Conservation (phyloP, 2,888 invertebrate genomes). For the Unio delphinus region DNA sequence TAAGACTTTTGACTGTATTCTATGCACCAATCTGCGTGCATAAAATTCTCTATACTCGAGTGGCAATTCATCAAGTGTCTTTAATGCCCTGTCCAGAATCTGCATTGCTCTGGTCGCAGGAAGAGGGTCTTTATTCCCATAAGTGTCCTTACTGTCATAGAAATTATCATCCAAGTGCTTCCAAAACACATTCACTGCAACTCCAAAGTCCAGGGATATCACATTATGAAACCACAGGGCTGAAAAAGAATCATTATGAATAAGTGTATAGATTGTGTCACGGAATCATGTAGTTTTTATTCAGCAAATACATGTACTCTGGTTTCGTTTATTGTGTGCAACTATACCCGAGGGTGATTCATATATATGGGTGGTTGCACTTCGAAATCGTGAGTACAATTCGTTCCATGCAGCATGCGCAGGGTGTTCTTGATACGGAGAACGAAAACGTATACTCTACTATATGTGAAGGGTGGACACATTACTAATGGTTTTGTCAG, state of each 20-base stretch:
- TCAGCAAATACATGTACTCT: too few relatives aligned
- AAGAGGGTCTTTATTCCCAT: slow-evolving; percentile 75
- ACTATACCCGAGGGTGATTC: too few relatives aligned
- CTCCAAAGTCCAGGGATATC: slow-evolving; percentile 72
- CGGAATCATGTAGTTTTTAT: too few relatives aligned
- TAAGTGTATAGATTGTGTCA: too few relatives aligned
- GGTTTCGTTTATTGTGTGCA: too few relatives aligned
- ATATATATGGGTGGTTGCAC: too few relatives aligned
- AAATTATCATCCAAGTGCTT: slow-evolving; percentile 70
- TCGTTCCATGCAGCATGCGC: too few relatives aligned
- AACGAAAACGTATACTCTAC: too few relatives aligned
- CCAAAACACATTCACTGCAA: slow-evolving; percentile 77
- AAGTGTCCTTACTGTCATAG: slow-evolving; percentile 75
- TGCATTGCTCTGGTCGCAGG: slow-evolving; percentile 72
- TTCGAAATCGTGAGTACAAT: too few relatives aligned
- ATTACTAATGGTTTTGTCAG: too few relatives aligned
- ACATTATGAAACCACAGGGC: slow-evolving; percentile 77
- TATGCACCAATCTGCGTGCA: slow-evolving; percentile 68
- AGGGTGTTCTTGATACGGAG: too few relatives aligned
- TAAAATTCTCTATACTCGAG: slow-evolving; percentile 74
- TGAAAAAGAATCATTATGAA: slow-evolving; percentile 32
- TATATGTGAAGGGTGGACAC: too few relatives aligned
- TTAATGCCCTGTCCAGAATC: slow-evolving; percentile 72
- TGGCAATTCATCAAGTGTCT: slow-evolving; percentile 72
- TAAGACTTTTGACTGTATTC: slow-evolving; percentile 59